These are phyloP conservation scores for Chrysoperla carnea DNA, from an alignment of 1,140 invertebrate species.

Conservation along the genomic window DNA sequence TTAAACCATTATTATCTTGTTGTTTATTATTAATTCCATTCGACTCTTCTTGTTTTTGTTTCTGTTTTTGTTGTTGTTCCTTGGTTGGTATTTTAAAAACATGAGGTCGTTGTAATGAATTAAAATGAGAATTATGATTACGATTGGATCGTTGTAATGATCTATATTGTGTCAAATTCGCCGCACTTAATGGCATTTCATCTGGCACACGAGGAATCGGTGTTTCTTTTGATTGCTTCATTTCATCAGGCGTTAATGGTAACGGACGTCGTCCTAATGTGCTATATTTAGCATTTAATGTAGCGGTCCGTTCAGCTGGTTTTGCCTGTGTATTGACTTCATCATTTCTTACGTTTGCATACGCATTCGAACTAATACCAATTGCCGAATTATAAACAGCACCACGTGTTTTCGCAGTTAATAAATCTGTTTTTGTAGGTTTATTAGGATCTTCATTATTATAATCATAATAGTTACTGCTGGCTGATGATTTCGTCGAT, in stretches of 20 bases:
- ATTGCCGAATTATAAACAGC: background rate
- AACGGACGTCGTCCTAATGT: constrained; percentile 21
- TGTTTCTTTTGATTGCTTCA: constrained; percentile 17
- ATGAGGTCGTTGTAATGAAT: constrained; percentile 15
- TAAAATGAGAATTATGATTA: constrained; percentile 15
- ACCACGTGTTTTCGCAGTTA: background rate
- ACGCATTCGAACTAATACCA: background rate
- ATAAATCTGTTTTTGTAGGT: background rate
- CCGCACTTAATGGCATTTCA: constrained; percentile 19
- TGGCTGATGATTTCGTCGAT: constrained; percentile 1
- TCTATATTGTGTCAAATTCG: constrained; percentile 13
- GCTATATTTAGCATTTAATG: constrained; percentile 20
- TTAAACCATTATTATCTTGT: too few relatives aligned
- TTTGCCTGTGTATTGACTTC: background rate
- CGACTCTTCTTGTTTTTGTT: too few relatives aligned
- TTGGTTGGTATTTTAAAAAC: too few relatives aligned
- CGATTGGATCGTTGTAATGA: constrained; percentile 17
- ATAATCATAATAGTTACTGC: background rate
- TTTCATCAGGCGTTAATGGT: constrained; percentile 21
- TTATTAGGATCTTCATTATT: background rate
- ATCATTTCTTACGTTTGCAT: background rate
- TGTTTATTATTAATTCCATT: too few relatives aligned
- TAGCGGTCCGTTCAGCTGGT: constrained; percentile 11
- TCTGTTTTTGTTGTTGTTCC: too few relatives aligned
- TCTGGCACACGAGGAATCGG: constrained; percentile 19